Evolutionary conservation across 2,888 invertebrate species (phyloP), one percentile per base, ranked within the genome.

Genomic region (Drosophila conformis): DNA sequence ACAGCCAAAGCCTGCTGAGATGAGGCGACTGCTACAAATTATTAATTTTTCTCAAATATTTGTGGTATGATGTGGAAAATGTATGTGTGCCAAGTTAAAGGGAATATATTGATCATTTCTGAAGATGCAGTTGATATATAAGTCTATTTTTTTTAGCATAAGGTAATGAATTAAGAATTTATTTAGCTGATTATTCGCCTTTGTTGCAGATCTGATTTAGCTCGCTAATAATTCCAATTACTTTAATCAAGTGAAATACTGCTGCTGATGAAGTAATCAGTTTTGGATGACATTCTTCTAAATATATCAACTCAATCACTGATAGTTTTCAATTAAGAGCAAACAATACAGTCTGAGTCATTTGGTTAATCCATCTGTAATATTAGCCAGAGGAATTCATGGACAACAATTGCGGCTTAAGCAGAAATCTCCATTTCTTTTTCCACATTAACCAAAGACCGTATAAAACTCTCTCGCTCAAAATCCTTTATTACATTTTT

Each of bases 401-500:
- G 3, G 21, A 2, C 2, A 0, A 2, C 7, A 18, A 38, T 38
- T 8, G 7, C 0, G 18, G 38, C 7, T 38, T 18, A 18, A 38
- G 8, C 21, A 21, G 1, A 4, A 21, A 46, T 15, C 7, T 2
- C 0, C 7, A 21, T 46, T 46, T 21, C 21, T 13, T 21, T 3
- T 4, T 21, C 15, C 46, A 18, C 38, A 18, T 38, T 38, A 38
- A 7, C 15, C 6, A 13, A 18, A 35, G 33, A 25, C 1, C 6
- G 48, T 15, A 5, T 33, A 5, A 29, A 57, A 38, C 31, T n/a
- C 18, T 51, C 6, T 29, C 74, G 87, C 83, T 35, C 73, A 69
- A 80, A 83, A 80, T 71, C 59, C 72, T 87, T 85, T 89, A 80
- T 76, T 79, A 68, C 82, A 77, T 54, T 42, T 70, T 70, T 58